Conservation (phyloP, 2,113 vertebrate species). For the Telmatochromis sp. region DNA sequence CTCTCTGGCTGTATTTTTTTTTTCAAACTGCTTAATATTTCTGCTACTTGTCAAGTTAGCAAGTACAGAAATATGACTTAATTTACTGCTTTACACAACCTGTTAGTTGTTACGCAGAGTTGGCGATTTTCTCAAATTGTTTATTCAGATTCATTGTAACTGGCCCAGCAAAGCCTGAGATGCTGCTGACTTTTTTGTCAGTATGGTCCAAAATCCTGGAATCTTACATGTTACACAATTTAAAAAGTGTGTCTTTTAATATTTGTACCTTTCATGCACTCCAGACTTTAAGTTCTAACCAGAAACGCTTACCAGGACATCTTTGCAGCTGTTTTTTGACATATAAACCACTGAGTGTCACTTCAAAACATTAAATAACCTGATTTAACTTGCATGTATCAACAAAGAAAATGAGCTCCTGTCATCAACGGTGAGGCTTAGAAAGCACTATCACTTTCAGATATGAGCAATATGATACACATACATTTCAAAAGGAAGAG, state of each 20-base stretch:
- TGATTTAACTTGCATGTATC: background rate
- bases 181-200: background rate
- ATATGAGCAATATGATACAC: constrained; percentile 16
- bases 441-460: background rate
- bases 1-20: background rate
- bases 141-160: background rate
- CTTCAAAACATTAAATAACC: background rate
- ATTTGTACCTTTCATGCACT: background rate
- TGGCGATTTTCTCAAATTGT: background rate
- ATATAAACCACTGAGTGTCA: background rate
- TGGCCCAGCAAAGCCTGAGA: background rate
- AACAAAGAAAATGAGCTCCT: constrained; percentile 7
- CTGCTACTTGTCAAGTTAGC: background rate
- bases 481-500: constrained; percentile 14
- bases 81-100: background rate
- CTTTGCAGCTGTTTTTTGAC: background rate
- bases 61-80: background rate
- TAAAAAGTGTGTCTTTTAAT: background rate
- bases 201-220: background rate
- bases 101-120: background rate
- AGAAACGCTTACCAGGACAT: background rate
- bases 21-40: background rate
- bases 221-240: background rate
- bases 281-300: background rate
- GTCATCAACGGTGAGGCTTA: constrained; percentile 6